Percentiles rank a stretch among this genome's conserved stretches.
These are phyloP conservation scores for Omphaloscelis lunosa DNA, from an alignment of 2,888 invertebrate species.

Conservation along the genomic window DNA sequence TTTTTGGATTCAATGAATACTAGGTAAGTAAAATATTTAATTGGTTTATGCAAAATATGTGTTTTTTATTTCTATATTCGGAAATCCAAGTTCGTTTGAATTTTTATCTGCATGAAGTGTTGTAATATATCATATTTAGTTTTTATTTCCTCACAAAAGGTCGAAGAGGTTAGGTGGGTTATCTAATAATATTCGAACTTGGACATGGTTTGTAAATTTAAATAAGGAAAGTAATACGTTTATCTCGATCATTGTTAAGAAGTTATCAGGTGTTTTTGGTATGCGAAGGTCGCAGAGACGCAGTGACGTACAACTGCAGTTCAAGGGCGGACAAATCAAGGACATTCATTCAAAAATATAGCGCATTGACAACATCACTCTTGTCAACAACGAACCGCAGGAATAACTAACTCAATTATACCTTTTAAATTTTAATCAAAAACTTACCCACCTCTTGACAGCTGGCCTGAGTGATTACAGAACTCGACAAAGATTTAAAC, in stretches of 20 bases:
- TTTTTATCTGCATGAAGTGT: conserved; percentile 25
- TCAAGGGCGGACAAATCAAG: conserved; percentile 88
- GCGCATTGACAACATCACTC: conserved; percentile 45
- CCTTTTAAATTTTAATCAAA: conserved; percentile 69
- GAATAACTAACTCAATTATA: conserved; percentile 46
- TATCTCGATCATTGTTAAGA: conserved; percentile 40
- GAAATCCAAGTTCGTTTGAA: background rate
- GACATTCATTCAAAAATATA: conserved; percentile 71
- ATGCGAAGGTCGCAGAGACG: conserved; percentile 70
- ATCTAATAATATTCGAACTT: conserved; percentile 76
- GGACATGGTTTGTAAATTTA: conserved; percentile 21
- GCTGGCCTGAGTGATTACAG: conserved; percentile 92
- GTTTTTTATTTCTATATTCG: background rate
- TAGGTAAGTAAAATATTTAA: conserved; percentile 46
- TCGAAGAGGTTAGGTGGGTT: conserved; percentile 84
- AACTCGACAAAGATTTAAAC: conserved; percentile 92
- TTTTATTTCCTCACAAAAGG: conserved; percentile 68
- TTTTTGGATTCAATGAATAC: conserved; percentile 29
- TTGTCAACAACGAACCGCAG: conserved; percentile 42
- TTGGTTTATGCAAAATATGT: background rate
- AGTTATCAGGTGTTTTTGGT: conserved; percentile 57
- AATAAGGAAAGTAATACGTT: conserved; percentile 20
- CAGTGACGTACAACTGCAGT: conserved; percentile 76
- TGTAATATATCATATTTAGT: conserved; percentile 34
- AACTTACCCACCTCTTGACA: conserved; percentile 95